Percentiles rank a stretch among this genome's conserved stretches.
Conservation (phyloP, 2,113 vertebrate species). For the Merops nubicus region DNA sequence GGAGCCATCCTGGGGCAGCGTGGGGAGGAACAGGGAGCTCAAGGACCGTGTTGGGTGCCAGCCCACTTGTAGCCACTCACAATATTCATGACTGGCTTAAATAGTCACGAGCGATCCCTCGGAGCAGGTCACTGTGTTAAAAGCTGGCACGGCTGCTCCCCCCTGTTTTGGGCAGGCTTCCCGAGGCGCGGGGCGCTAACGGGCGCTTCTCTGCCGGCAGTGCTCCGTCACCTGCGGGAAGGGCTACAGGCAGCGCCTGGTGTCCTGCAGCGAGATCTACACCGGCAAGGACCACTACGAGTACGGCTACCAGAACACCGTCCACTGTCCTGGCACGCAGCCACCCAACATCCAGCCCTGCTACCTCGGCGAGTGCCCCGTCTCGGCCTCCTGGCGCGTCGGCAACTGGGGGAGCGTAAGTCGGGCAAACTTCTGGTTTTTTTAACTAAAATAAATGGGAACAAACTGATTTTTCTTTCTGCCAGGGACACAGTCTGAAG, state of each 20-base stretch:
- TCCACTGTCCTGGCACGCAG: conserved; percentile 88
- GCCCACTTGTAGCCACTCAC: neutral
- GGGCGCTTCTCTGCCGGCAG: conserved; percentile 57
- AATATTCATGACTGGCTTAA: neutral
- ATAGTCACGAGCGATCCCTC: neutral
- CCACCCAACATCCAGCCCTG: conserved; percentile 88
- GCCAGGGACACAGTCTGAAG: accelerated
- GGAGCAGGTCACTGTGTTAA: neutral
- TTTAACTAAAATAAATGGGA: accelerated
- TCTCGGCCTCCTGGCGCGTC: conserved; percentile 84
- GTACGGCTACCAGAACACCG: conserved; percentile 87
- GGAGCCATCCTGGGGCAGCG: neutral
- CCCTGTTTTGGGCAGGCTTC: neutral
- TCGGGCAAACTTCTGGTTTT: neutral
- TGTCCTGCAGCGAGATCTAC: conserved; percentile 94
- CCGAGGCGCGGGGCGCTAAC: accelerated
- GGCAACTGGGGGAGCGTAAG: conserved; percentile 93
- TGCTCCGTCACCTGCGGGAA: conserved; percentile 93
- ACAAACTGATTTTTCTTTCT: neutral
- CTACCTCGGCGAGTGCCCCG: conserved; percentile 81
- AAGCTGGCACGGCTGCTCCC: neutral
- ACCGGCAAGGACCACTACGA: conserved; percentile 91
- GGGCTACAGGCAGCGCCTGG: conserved; percentile 90
- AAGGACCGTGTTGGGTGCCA: neutral
- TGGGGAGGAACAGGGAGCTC: neutral